A percentile compares a stretch with the other conserved stretches of the same genome.
phyloP scores from a whole-genome alignment of 1,140 invertebrate species.

The Drosophila varians region DNA sequence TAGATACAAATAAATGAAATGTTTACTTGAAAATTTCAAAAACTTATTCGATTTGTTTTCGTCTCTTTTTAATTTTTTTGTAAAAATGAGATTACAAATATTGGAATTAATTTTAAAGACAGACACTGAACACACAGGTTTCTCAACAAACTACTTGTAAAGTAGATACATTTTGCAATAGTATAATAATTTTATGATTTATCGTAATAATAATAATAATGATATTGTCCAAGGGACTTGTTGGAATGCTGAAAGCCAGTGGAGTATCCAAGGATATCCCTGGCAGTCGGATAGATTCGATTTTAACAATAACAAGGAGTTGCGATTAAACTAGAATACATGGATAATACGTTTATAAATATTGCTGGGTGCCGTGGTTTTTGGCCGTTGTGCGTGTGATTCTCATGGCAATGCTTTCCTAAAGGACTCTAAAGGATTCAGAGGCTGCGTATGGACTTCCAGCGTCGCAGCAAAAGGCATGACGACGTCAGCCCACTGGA shows the following conservation, averaged over 20 bases:
- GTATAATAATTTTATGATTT: neutral
- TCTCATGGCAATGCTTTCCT: neutral
- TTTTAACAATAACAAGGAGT: constrained; percentile 43
- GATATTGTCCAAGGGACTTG: constrained; percentile 5
- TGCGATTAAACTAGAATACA: constrained; percentile 36
- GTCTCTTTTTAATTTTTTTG: neutral
- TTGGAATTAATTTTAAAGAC: constrained; percentile 33
- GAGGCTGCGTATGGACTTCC: constrained; percentile 86
- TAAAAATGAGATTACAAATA: constrained; percentile 59
- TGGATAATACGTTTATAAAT: constrained; percentile 24
- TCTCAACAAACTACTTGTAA: constrained; percentile 67
- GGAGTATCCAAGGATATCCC: neutral
- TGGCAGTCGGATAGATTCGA: constrained; percentile 15
- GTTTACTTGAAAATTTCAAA: constrained; percentile 34
- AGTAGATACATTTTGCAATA: constrained; percentile 44
- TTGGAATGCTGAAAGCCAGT: neutral
- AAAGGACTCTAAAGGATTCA: constrained; percentile 71
- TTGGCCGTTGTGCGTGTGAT: neutral
- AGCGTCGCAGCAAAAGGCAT: constrained; percentile 88
- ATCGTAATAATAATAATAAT: constrained; percentile 34
- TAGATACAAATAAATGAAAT: constrained; percentile 43
- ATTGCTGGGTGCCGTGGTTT: constrained; percentile 10
- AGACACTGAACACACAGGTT: constrained; percentile 59
- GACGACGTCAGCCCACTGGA: constrained; percentile 90
- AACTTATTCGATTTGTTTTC: neutral